These are phyloP conservation scores for Sitta carolinensis DNA, from an alignment of 2,797 vertebrate genomes.

Conservation along the genomic window DNA sequence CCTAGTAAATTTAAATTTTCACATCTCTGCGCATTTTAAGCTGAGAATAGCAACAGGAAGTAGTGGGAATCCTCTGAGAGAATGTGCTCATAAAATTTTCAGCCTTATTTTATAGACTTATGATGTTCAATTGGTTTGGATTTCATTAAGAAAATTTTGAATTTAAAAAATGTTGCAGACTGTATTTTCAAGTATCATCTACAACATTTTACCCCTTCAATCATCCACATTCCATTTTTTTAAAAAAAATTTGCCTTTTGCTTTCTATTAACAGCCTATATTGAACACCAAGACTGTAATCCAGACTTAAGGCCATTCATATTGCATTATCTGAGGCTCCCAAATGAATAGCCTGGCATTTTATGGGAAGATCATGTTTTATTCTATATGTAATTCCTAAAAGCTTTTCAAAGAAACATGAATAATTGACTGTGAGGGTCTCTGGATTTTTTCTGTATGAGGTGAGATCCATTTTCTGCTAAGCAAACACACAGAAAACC, in stretches of 20 bases:
- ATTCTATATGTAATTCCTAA: slow-evolving; percentile 75
- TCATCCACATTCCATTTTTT: not conserved
- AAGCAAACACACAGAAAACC: slow-evolving; percentile 14
- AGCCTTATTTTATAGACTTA: slow-evolving; percentile 24
- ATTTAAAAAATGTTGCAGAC: not conserved
- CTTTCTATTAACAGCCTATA: slow-evolving; percentile 16
- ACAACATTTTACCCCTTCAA: not conserved
- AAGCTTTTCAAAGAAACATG: slow-evolving; percentile 71
- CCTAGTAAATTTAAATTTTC: slow-evolving; percentile 45
- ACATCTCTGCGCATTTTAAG: slow-evolving; percentile 1
- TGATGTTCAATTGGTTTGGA: not conserved
- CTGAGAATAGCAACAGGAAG: slow-evolving; percentile 50
- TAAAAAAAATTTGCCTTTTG: not conserved
- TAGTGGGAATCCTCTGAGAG: slow-evolving; percentile 23
- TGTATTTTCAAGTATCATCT: not conserved
- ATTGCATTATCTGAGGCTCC: slow-evolving; percentile 69
- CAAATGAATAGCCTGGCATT: slow-evolving; percentile 70
- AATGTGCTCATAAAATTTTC: slow-evolving; percentile 51
- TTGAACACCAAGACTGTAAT: slow-evolving; percentile 48
- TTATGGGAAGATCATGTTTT: slow-evolving; percentile 76
- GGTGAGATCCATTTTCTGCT: slow-evolving; percentile 58
- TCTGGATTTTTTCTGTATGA: slow-evolving; percentile 64
- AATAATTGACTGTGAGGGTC: slow-evolving; percentile 72
- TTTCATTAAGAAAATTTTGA: not conserved
- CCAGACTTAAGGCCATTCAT: slow-evolving; percentile 58